A percentile compares a stretch with the other conserved stretches of the same genome.
These are phyloP conservation scores for Spea hammondii DNA, from an alignment of 2,797 vertebrate species.

Conservation along the genomic window DNA sequence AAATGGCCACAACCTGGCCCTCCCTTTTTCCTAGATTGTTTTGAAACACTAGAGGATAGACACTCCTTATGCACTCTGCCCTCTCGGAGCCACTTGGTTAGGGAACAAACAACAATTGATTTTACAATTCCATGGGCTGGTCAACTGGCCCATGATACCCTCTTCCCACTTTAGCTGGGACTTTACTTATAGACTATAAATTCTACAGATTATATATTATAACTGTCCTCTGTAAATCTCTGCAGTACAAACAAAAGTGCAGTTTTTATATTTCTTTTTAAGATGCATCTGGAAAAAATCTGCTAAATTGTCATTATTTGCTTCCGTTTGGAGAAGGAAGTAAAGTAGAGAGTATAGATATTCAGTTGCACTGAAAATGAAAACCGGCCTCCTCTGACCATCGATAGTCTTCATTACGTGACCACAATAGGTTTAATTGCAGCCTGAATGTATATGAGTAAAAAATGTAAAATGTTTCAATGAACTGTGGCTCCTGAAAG, in stretches of 20 bases:
- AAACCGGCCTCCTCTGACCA: conserved; percentile 58
- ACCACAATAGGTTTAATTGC: conserved; percentile 64
- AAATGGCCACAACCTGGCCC: too few species aligned
- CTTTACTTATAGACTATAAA: too few species aligned
- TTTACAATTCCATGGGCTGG: too few species aligned
- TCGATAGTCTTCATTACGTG: conserved; percentile 66
- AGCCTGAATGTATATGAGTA: conserved; percentile 62
- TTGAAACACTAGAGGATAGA: too few species aligned
- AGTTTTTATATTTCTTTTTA: conserved; percentile 11
- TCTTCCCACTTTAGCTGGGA: too few species aligned
- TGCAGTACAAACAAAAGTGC: conserved; percentile 20
- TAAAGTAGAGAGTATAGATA: conserved; percentile 49
- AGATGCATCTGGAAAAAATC: conserved; percentile 23
- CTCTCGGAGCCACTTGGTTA: too few species aligned
- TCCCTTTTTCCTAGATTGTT: too few species aligned
- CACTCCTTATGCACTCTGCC: too few species aligned
- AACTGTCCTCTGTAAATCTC: too few species aligned
- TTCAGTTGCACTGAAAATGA: conserved; percentile 62
- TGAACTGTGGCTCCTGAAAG: conserved; percentile 64
- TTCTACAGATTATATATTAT: too few species aligned
- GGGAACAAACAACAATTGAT: too few species aligned
- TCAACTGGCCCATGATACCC: too few species aligned
- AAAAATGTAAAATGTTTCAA: conserved; percentile 65
- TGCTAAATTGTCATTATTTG: background rate
- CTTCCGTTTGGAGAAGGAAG: conserved; percentile 1